Percentiles rank a stretch among this genome's conserved stretches.
phyloP scores from a whole-genome alignment of 2,888 invertebrate genomes.

The Bugula neritina region DNA sequence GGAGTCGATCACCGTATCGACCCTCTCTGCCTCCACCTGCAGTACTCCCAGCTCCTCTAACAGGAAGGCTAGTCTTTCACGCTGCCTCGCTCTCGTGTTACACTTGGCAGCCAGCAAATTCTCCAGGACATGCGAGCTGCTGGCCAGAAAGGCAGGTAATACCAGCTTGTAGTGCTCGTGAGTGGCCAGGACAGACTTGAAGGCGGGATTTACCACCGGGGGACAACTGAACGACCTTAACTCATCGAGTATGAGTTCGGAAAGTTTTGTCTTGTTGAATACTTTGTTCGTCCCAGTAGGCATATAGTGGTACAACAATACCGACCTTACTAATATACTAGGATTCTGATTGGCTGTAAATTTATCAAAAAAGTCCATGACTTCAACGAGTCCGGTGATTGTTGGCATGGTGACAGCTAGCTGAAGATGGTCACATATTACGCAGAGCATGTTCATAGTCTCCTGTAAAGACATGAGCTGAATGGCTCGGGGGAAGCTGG shows the following conservation, averaged over 20 bases:
- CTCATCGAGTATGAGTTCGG: conserved; percentile 78
- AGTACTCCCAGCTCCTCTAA: conserved; percentile 83
- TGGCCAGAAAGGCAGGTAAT: conserved; percentile 25
- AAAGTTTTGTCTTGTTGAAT: conserved; percentile 63
- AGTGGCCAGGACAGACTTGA: background rate
- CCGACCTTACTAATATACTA: conserved; percentile 21
- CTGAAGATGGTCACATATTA: conserved; percentile 65
- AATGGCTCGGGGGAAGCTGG: conserved; percentile 93
- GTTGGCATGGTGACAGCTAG: conserved; percentile 42
- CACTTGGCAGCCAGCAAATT: conserved; percentile 61
- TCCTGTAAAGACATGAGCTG: conserved; percentile 65
- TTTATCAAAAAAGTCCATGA: conserved; percentile 34
- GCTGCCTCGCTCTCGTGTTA: conserved; percentile 87
- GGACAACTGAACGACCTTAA: conserved; percentile 82
- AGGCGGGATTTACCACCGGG: conserved; percentile 73
- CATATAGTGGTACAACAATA: conserved; percentile 53
- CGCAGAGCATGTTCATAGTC: conserved; percentile 74
- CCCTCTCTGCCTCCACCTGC: conserved; percentile 73
- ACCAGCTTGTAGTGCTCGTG: background rate
- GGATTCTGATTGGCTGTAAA: conserved; percentile 26
- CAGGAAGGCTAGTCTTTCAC: conserved; percentile 83
- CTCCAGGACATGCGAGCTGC: conserved; percentile 27
- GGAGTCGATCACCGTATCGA: conserved; percentile 11
- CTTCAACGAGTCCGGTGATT: conserved; percentile 41
- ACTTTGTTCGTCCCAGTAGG: conserved; percentile 52